Evolutionary conservation across 37 sponge, comb jelly and placozoan species (phyloP), one percentile per base, ranked within the genome.

Genomic region (Dysidea cf. avara): DNA sequence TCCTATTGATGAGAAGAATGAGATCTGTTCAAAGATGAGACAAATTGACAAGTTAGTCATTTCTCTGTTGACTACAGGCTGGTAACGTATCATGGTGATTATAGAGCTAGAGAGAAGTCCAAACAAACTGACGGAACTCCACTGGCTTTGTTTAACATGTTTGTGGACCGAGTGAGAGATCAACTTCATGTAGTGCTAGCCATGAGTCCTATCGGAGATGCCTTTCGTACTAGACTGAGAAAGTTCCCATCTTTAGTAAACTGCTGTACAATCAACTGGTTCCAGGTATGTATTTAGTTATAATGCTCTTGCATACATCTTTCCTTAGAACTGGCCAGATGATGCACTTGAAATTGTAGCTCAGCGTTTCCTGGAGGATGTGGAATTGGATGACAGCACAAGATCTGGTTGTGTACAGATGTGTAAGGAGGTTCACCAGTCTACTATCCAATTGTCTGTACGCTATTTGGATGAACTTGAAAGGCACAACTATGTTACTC

Each of bases 181-280:
- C 94, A 94, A 61, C 81, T 97, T 18, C 98, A 97, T 48, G 74
- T 97, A 29, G 98, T 97, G 28, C 92, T 97, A n/a, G 90, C 90
- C 31, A 94, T 97, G 94, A 94, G 95, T 46, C 98, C 98, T 25
- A 97, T 97, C 34, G 98, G 98, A 53, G 95, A 94, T 35, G 91
- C 98, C 53, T 94, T 97, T 82, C 48, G 98, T 14, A 85, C 73
- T 16, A 74, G 94, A 17, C 83, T 97, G 14, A 83, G 98, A 47
- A 94, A 79, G 87, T 97, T 97, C 83, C 98, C 98, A 3, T 97
- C 98, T 13, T 92, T 97, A 31, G 92, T 97, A 69, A 97, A 97
- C 84, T 97, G 97, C 81, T 97, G 97, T 61, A 97, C 97, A 64
- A 97, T 97, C 59, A 91, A 97, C 72, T 97, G 98, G 98, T 97